Percentiles rank a stretch among this genome's conserved stretches.
phyloP scores from a whole-genome alignment of 2,797 vertebrate genomes.

The Hyperoplus lanceolatus region DNA sequence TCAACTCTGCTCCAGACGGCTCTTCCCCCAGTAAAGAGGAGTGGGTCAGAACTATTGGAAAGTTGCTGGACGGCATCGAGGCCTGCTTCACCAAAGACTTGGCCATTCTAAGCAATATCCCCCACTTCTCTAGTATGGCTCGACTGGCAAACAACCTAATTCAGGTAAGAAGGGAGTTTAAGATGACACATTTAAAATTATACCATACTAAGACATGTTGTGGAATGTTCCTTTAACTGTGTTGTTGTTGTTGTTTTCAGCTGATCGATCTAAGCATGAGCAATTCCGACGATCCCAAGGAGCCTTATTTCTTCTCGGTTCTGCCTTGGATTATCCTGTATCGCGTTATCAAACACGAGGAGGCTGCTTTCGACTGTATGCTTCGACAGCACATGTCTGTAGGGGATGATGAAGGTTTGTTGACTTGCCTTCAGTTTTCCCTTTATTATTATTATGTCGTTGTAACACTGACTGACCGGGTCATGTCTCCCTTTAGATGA shows the following conservation, averaged over 20 bases:
- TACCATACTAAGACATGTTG: neutral
- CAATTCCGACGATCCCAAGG: conserved; percentile 93
- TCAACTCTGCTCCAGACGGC: conserved; percentile 85
- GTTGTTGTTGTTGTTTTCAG: conserved; percentile 74
- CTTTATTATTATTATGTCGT: neutral
- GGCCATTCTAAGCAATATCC: conserved; percentile 84
- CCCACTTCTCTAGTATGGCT: conserved; percentile 85
- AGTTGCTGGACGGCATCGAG: conserved; percentile 91
- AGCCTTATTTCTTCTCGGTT: conserved; percentile 94
- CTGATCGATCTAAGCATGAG: conserved; percentile 96
- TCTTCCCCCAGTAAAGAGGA: conserved; percentile 91
- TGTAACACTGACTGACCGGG: conserved; percentile 37
- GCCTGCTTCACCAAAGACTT: conserved; percentile 87
- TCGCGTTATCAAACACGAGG: conserved; percentile 94
- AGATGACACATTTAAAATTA: neutral
- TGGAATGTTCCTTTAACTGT: neutral
- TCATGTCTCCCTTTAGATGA: conserved; percentile 82
- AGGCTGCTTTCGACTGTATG: conserved; percentile 89
- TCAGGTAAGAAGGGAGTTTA: conserved; percentile 84
- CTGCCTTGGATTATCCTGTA: conserved; percentile 96
- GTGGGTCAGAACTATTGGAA: conserved; percentile 93
- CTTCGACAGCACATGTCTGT: conserved; percentile 88
- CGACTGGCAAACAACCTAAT: conserved; percentile 95
- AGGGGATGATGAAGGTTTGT: conserved; percentile 90
- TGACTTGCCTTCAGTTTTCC: conserved; percentile 25